These are phyloP conservation scores for Ciconia boyciana DNA, from an alignment of 2,113 vertebrate genomes.

Conservation along the genomic window DNA sequence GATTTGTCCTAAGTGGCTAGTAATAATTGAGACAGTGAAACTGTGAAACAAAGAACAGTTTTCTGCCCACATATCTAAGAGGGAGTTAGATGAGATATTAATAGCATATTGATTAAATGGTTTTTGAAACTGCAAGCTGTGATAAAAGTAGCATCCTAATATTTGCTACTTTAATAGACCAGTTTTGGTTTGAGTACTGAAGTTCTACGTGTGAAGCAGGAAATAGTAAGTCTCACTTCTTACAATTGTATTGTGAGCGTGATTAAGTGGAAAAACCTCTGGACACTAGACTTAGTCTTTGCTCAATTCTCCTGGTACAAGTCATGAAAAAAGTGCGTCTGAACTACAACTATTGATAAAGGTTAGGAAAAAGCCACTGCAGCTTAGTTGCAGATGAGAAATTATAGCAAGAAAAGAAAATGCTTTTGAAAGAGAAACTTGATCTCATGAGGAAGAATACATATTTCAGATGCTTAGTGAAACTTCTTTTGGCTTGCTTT, in stretches of 20 bases:
- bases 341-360: neutral
- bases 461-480: neutral
- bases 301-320: neutral
- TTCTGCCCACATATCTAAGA: neutral
- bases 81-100: neutral
- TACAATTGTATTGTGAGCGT: rapidly evolving
- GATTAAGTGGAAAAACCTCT: neutral
- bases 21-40: neutral
- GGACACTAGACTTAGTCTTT: neutral
- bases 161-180: neutral
- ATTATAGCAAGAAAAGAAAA: neutral
- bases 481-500: neutral
- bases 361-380: neutral
- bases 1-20: neutral
- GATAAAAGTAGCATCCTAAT: neutral
- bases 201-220: neutral
- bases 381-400: neutral
- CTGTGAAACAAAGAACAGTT: neutral
- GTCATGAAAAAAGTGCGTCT: neutral
- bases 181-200: neutral
- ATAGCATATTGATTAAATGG: neutral
- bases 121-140: neutral
- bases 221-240: neutral
- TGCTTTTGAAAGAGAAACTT: neutral
- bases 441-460: neutral